phyloP scores from a whole-genome alignment of 2,888 invertebrate genomes.

The Aethes cnicana region DNA sequence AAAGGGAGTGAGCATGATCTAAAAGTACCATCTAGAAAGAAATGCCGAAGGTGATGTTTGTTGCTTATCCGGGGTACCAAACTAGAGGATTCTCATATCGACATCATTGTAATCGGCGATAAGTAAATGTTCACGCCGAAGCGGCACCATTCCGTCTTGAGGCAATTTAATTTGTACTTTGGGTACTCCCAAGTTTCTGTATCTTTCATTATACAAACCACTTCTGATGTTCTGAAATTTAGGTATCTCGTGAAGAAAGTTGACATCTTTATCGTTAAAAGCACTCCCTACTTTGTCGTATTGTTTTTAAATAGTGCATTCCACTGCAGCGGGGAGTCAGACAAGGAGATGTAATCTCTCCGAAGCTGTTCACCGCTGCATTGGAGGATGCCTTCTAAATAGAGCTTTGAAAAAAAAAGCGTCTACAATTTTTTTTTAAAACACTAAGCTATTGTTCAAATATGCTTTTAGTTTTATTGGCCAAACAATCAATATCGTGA shows the following conservation, averaged over 20 bases:
- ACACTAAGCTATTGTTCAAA: neutral
- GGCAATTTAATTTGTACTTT: slow-evolving; percentile 3
- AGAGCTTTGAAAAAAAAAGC: neutral
- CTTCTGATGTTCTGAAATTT: too few species aligned
- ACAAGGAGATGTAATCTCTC: too few species aligned
- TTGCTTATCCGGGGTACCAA: too few species aligned
- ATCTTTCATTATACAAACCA: too few species aligned
- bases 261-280: slow-evolving; percentile 4
- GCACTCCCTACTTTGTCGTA: slow-evolving; percentile 2
- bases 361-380: too few species aligned
- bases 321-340: too few species aligned
- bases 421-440: slow-evolving; percentile 1
- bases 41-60: neutral
- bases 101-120: slow-evolving; percentile 6
- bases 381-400: neutral
- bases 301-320: slow-evolving; percentile 10
- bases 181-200: slow-evolving; percentile 4
- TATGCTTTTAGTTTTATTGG: slow-evolving; percentile 2
- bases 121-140: slow-evolving; percentile 4
- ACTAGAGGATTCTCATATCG: too few species aligned
- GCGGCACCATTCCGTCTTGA: slow-evolving; percentile 4
- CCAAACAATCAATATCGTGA: too few species aligned
- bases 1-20: slow-evolving; percentile 1
- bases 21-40: slow-evolving; percentile 6
- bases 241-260: too few species aligned